phyloP scores from a whole-genome alignment of 2,888 invertebrate species.

The Euzophera pinguis region DNA sequence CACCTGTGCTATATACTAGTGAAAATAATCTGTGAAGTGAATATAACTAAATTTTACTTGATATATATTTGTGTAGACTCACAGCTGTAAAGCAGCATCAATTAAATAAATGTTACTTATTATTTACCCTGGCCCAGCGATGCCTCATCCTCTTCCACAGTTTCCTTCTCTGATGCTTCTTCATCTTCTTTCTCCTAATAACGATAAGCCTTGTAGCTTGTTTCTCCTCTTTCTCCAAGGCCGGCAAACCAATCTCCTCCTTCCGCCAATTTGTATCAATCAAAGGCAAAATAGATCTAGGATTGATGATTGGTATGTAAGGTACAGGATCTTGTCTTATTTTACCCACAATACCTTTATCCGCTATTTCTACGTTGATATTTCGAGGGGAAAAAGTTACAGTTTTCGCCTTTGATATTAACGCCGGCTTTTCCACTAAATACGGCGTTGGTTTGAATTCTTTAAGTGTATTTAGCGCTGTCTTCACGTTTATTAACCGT shows the following conservation, averaged over 20 bases:
- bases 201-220: constrained; percentile 87
- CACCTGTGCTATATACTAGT: no score
- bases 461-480: constrained; percentile 47
- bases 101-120: not conserved
- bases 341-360: constrained; percentile 34
- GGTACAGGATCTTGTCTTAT: constrained; percentile 57
- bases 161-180: constrained; percentile 90
- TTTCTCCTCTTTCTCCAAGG: constrained; percentile 76
- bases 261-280: constrained; percentile 59
- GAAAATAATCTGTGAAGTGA: no score
- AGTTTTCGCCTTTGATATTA: constrained; percentile 33
- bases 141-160: constrained; percentile 88
- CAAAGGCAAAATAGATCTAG: constrained; percentile 63
- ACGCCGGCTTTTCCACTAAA: constrained; percentile 29
- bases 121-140: constrained; percentile 83
- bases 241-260: constrained; percentile 73
- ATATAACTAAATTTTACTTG: no score
- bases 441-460: constrained; percentile 43
- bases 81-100: no score
- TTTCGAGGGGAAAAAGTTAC: constrained; percentile 53
- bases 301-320: constrained; percentile 66
- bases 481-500: constrained; percentile 55
- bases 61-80: no score
- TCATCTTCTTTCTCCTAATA: constrained; percentile 91
- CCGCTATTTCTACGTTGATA: constrained; percentile 54